phyloP scores from a whole-genome alignment of 30 jellyfish, hydroid and myxozoan species.

The Hydra vulgaris region DNA sequence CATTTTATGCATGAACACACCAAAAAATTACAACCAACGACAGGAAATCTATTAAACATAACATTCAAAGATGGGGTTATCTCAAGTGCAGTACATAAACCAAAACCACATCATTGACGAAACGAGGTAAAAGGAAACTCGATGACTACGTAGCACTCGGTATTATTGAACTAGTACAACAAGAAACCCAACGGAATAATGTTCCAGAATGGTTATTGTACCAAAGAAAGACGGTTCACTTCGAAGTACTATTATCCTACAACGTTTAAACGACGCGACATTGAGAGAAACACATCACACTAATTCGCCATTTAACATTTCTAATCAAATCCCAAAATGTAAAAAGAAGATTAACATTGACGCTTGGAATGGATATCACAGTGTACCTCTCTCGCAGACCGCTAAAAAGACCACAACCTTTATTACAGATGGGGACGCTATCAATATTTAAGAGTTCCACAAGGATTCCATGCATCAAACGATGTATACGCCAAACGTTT shows the following conservation, averaged over 20 bases:
- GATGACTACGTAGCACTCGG: slow-evolving; percentile 20
- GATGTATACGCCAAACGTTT: slow-evolving; percentile 48
- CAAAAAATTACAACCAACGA: too few relatives aligned
- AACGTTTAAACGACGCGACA: slow-evolving; percentile 31
- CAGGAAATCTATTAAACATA: too few relatives aligned
- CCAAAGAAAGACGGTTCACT: too few relatives aligned
- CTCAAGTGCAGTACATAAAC: too few relatives aligned
- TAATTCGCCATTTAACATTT: slow-evolving; percentile 32
- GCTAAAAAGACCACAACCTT: too few relatives aligned
- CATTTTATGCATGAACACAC: too few relatives aligned
- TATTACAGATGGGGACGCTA: slow-evolving; percentile 53
- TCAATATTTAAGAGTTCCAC: slow-evolving; percentile 34
- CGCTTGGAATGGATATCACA: slow-evolving; percentile 74
- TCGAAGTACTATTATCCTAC: slow-evolving; percentile 44
- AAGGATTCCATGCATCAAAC: slow-evolving; percentile 49
- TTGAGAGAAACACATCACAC: slow-evolving; percentile 69
- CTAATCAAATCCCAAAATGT: slow-evolving; percentile 17
- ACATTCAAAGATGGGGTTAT: too few relatives aligned
- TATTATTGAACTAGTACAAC: slow-evolving; percentile 45
- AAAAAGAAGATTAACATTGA: slow-evolving; percentile 43
- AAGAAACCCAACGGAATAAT: slow-evolving; percentile 30
- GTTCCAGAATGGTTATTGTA: too few relatives aligned
- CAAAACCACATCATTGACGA: slow-evolving; percentile 35
- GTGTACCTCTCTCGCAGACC: too few relatives aligned
- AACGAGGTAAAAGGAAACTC: slow-evolving; percentile 24